Base-by-base conservation (phyloP, 2,888 invertebrate genomes). In the Saturnia japonica region DNA sequence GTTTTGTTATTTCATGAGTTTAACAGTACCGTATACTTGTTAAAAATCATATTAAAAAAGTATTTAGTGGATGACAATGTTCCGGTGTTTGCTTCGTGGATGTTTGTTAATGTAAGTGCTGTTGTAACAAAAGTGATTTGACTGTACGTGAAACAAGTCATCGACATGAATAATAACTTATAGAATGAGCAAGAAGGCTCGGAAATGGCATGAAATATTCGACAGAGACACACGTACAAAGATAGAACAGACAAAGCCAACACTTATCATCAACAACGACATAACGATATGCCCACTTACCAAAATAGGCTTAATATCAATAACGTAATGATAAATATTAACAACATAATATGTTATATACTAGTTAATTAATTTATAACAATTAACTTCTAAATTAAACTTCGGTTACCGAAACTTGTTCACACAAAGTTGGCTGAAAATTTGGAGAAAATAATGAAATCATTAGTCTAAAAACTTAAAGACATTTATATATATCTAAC, bases 381-480 rank as follows among this genome's bases (percentile, higher is more conserved):
- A 88, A 88, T 83, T 89, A 85, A 89, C 90, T 89, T 86, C 88
- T 88, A 90, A 90, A 90, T 88, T 84, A 89, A 88, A 88, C 90
- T 85, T 87, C 89, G 84, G 81, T 91, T 92, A 91, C 91, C 91
- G 86, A 92, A 89, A 90, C 87, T 88, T 89, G 92, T 93, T 93
- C 93, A 94, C 93, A 92, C 90, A 92, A 90, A 92, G 93, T 91
- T 92, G 88, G 93, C 94, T 94, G 94, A 88, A 94, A 93, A 93
- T 90, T 84, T 89, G 87, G 85, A 90, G 89, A 85, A 89, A 87
- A 89, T 86, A 82, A 89, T 86, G 80, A 74, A 74, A 86, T 88
- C 84, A 84, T 91, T 91, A 92, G 88, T 91, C 85, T 88, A 88
- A 84, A 67, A 86, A 86, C 81, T 80, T 77, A 83, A 67, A 67